Evolutionary conservation across 2,113 vertebrate species (phyloP).

Genomic region (Notiomystis cincta): DNA sequence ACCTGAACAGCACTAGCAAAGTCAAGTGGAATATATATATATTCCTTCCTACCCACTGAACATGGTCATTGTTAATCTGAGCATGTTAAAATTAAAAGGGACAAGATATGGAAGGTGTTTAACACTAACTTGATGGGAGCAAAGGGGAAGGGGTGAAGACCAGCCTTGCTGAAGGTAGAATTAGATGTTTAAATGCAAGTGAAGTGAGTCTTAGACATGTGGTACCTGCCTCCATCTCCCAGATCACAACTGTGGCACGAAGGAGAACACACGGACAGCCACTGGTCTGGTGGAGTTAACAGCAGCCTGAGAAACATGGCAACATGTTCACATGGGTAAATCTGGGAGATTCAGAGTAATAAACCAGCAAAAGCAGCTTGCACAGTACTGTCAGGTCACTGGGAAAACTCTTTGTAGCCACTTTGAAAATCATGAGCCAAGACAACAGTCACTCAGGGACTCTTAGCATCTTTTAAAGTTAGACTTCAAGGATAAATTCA

Average conservation of each 20-base stretch:
- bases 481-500: neutral
- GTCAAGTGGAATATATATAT: constrained; percentile 43
- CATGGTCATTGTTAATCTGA: constrained; percentile 37
- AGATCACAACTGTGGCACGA: rapidly evolving
- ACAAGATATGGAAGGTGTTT: neutral
- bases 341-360: neutral
- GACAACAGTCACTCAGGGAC: neutral
- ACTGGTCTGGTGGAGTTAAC: neutral
- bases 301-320: neutral
- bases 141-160: neutral
- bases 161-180: neutral
- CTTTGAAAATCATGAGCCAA: neutral
- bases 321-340: neutral
- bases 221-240: neutral
- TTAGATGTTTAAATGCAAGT: neutral
- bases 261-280: neutral
- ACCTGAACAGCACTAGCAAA: constrained; percentile 36
- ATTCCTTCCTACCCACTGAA: constrained; percentile 38
- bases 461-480: neutral
- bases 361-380: neutral
- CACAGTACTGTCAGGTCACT: neutral
- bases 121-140: neutral
- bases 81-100: constrained; percentile 44
- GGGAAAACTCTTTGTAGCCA: neutral
- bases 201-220: neutral